A percentile compares a stretch with the other conserved stretches of the same genome.
These are phyloP conservation scores for Labroides dimidiatus DNA, from an alignment of 2,797 vertebrate species.

Conservation along the genomic window DNA sequence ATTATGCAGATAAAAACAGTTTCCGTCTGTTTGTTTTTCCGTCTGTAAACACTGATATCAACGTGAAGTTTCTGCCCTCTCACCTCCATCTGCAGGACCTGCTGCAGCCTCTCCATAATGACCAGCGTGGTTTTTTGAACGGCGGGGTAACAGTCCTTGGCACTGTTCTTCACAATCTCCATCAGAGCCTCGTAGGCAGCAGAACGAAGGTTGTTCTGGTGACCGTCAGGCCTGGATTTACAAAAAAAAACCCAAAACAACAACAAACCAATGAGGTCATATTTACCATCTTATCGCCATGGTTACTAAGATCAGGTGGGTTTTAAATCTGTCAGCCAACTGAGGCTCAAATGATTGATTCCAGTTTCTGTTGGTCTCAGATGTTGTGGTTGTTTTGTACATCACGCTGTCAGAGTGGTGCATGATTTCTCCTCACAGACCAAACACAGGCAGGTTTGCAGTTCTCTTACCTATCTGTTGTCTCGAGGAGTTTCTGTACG, in stretches of 20 bases:
- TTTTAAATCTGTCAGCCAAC: too few relatives aligned
- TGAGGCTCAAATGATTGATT: too few relatives aligned
- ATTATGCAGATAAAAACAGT: not conserved
- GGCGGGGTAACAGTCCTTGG: slow-evolving; percentile 98
- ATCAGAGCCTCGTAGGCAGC: slow-evolving; percentile 97
- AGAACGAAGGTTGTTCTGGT: slow-evolving; percentile 98
- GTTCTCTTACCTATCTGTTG: slow-evolving; percentile 87
- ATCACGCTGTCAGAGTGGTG: too few relatives aligned
- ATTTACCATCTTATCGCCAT: too few relatives aligned
- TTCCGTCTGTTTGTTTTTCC: not conserved
- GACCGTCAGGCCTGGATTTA: slow-evolving; percentile 92
- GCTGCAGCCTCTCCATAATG: slow-evolving; percentile 98
- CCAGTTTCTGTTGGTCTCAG: too few relatives aligned
- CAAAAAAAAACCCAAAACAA: too few relatives aligned
- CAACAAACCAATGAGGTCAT: too few relatives aligned
- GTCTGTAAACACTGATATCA: not conserved
- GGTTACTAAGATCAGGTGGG: too few relatives aligned
- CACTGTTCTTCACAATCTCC: slow-evolving; percentile 99
- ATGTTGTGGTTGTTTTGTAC: too few relatives aligned
- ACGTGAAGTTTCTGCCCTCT: not conserved
- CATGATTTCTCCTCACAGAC: too few relatives aligned
- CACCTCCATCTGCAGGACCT: slow-evolving; percentile 99
- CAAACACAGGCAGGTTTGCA: too few relatives aligned
- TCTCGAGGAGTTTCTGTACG: slow-evolving; percentile 97
- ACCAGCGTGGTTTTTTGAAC: slow-evolving; percentile 99